phyloP scores from a whole-genome alignment of 1,140 invertebrate genomes.

The Lasioglossum albipes region DNA sequence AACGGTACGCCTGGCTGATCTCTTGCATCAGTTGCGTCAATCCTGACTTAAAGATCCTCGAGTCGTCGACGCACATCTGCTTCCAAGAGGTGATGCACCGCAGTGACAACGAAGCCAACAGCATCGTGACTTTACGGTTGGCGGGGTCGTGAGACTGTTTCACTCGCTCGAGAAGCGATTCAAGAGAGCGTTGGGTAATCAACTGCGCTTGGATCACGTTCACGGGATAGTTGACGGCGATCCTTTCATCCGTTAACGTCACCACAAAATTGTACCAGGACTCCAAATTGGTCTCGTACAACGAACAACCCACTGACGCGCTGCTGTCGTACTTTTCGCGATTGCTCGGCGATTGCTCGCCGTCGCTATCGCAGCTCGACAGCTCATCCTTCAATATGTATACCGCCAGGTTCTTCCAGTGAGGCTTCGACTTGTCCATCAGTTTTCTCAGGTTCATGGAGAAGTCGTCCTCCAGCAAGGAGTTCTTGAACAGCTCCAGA shows the following conservation, averaged over 20 bases:
- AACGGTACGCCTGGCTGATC: conserved; percentile 71
- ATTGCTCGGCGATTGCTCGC: background rate
- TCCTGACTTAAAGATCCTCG: conserved; percentile 65
- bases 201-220: conserved; percentile 65
- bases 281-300: conserved; percentile 76
- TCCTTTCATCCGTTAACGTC: conserved; percentile 75
- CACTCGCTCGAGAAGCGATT: conserved; percentile 69
- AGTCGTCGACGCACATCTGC: conserved; percentile 67
- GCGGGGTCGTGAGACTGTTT: conserved; percentile 60
- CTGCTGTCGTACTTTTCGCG: conserved; percentile 23
- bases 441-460: conserved; percentile 73
- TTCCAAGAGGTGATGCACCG: conserved; percentile 74
- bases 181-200: conserved; percentile 68
- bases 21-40: conserved; percentile 73
- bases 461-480: conserved; percentile 74
- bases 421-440: conserved; percentile 65
- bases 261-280: conserved; percentile 78
- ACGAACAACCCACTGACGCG: conserved; percentile 41
- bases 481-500: conserved; percentile 76
- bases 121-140: conserved; percentile 69
- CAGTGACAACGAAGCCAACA: conserved; percentile 73
- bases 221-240: conserved; percentile 65
- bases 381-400: conserved; percentile 66
- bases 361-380: background rate
- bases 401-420: conserved; percentile 72